Base-by-base conservation (phyloP, 2,113 vertebrate species). In the Actenoides lindsayi region DNA sequence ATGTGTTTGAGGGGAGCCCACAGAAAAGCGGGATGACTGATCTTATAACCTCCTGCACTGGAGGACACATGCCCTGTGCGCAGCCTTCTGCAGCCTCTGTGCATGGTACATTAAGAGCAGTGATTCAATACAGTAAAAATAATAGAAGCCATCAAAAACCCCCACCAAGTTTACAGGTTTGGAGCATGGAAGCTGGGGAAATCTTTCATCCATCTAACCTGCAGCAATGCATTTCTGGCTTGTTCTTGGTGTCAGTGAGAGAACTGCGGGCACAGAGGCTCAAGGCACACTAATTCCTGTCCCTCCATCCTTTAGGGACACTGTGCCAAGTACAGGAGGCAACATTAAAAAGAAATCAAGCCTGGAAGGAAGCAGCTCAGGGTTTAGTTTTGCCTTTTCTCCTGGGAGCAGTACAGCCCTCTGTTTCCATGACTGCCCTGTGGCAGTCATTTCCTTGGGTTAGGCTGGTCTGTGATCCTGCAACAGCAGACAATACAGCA, bases 331-430 rank as follows among this genome's bases (percentile, higher is more conserved):
- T 20, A 59, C 18, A 74, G 87, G 56, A 84, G 56, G 10, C n/a
- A 69, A 24, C 13, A 1, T 74, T 60, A 71, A 70, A 91, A 90
- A 37, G 25, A 76, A 90, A 69, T 33, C 14, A 81, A 88, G 35
- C 7, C 18, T 14, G 53, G 28, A 10, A 78, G 33, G 73, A 37
- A 85, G n/a, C 7, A 83, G 30, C 37, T 68, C 41, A 91, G 46
- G 51, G 37, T 37, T 88, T 17, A 23, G 16, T 70, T 95, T 64
- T 79, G 44, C 64, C 56, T 70, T 91, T 97, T 83, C 33, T 85
- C n/a, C 69, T 65, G 54, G 44, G 28, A 78, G 44, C 68, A 7
- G 18, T 30, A 67, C 31, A 68, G 21, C 59, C 74, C 42, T 71
- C 48, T 13, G 75, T 69, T 81, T 25, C n/a, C 9, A 12, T 10